Evolutionary conservation across 2,113 vertebrate species (phyloP).

Genomic region (Phyllopteryx taeniolatus): DNA sequence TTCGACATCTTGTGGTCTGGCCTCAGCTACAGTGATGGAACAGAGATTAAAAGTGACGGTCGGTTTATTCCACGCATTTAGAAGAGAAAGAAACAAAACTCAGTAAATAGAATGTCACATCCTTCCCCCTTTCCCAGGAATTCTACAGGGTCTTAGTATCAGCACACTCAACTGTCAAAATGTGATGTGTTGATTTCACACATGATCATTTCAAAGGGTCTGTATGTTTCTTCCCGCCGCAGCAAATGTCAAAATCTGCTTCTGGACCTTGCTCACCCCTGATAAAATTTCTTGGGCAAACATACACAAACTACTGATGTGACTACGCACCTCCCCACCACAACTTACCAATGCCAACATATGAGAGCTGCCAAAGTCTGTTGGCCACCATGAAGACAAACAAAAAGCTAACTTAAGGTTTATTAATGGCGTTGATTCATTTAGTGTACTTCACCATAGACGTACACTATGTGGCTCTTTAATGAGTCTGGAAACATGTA

Average conservation of each 20-base stretch:
- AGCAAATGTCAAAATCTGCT: conserved; percentile 6
- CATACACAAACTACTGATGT: conserved; percentile 18
- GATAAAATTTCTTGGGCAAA: conserved; percentile 35
- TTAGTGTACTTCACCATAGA: conserved; percentile 13
- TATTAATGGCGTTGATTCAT: conserved; percentile 10
- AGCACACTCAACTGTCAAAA: background rate
- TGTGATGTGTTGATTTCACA: background rate
- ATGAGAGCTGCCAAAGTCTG: conserved; percentile 25
- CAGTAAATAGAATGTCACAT: background rate
- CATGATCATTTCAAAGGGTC: conserved; percentile 4
- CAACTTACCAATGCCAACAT: conserved; percentile 18
- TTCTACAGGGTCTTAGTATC: background rate
- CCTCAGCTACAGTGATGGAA: conserved; percentile 28
- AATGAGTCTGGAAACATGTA: conserved; percentile 12
- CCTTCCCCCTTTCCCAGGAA: background rate
- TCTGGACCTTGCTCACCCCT: conserved; percentile 29
- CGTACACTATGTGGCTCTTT: conserved; percentile 7
- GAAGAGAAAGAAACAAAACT: conserved; percentile 17
- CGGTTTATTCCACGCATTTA: conserved; percentile 14
- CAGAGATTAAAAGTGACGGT: conserved; percentile 20
- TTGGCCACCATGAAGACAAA: conserved; percentile 43
- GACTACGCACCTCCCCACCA: conserved; percentile 25
- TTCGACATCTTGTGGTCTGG: conserved; percentile 29
- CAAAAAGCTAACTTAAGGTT: conserved; percentile 21
- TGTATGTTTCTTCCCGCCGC: conserved; percentile 11